Base-by-base conservation (phyloP, 2,113 vertebrate genomes). In the Corydoras sp. region DNA sequence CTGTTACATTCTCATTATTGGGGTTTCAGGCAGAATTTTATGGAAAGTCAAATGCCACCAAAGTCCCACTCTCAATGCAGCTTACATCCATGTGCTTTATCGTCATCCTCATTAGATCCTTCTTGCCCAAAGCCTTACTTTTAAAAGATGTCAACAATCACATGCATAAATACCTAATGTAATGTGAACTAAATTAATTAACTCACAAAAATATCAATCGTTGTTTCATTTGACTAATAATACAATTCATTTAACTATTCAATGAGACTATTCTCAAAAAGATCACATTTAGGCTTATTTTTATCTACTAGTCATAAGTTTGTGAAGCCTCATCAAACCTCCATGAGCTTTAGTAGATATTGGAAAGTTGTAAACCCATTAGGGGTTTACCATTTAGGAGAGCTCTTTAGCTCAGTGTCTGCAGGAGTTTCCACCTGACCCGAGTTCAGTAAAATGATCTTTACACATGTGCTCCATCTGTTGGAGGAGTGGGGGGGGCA, bases 21-120 rank as follows among this genome's bases (percentile, higher is more conserved):
- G 6, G 62, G 71, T 70, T 76, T 59, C 61, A 60, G 74, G 76
- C 65, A 51, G n/a, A 80, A 78, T 73, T 78, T 75, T 74, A 76
- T 65, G 74, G 68, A 59, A 67, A 75, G 71, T 72, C 72, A 77
- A 77, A 76, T 58, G 31, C 65, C 71, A 76, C 78, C 68, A 72
- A 74, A 75, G 66, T 49, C 58, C 68, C 31, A 67, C 71, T 62
- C 61, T 78, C 73, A 69, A 51, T 56, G 56, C 62, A 71, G 66
- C 74, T 78, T 76, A 70, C 55, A 76, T 78, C 76, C 62, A 64
- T 51, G 32, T 63, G 68, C 48, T 49, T 76, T 68, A 43, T 78
- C 66, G 59, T 65, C 58, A 68, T 61, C 65, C 61, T 78, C 78
- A 78, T 82, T 78, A 80, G 65, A 65, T 65, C 4, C 65, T 50